Evolutionary conservation across 30 jellyfish, hydroid and myxozoan genomes (phyloP), one percentile per base, ranked within the genome.

Genomic region (Aurelia coerulea): DNA sequence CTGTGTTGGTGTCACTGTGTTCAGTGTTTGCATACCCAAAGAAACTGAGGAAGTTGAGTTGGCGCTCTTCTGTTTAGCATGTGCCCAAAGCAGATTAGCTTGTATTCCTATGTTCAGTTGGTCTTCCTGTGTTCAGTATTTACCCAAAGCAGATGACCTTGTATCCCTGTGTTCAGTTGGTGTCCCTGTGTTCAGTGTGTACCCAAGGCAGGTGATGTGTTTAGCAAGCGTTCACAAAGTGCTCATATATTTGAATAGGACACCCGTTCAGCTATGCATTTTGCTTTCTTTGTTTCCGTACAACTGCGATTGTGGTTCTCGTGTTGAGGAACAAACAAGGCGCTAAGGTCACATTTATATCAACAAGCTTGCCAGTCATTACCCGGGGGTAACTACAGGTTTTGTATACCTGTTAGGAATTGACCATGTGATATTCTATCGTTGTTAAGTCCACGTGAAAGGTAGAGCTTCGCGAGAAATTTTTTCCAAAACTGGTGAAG

Each of bases 251-350:
- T 32, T 79, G 75, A 79, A n/a, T 37, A 39, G 39, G 62, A 31
- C 89, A 79, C 89, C 89, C 67, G 89, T 79, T 79, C 42, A 34
- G 69, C 53, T 34, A 14, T 62, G 89, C 89, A 79, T 78, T 46
- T 46, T 64, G 34, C 69, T 64, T 75, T 64, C 89, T 79, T 79
- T 65, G 80, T 79, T 79, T 75, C 34, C 65, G n/a, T 34, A 59
- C 80, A 64, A 19, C 72, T 79, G 31, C 51, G 89, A 35, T 49
- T 42, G 70, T 51, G 78, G 73, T 49, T 39, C 89, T 13, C 78
- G 41, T 64, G 53, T 19, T 39, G 73, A 74, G 56, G 59, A 62
- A 67, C 89, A 79, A 79, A 79, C 89, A 65, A 63, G 62, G 23
- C 67, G 6, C 89, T 19, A 79, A 79, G 80, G 68, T 79, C 89